Evolutionary conservation across 2,888 invertebrate genomes (phyloP), one percentile per base, ranked within the genome.

Genomic region (Eretmocerus hayati): DNA sequence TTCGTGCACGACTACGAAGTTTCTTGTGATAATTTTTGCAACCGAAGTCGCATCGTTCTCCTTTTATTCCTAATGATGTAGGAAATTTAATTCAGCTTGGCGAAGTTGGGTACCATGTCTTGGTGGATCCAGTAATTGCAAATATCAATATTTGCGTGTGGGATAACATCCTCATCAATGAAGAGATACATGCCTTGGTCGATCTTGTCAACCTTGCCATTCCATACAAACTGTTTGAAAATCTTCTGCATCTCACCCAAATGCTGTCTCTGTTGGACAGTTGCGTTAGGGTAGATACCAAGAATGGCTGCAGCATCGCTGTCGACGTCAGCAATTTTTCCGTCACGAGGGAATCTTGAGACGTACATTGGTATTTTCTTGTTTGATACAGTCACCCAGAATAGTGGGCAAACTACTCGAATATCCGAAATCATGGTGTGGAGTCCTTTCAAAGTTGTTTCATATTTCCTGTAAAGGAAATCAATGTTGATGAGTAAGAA

Each of bases 181-280:
- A 83, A 75, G 32, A 87, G 72, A 15, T 87, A 76, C 53, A 74
- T 69, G 3, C 67, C 69, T 16, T 69, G 63, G 8, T 56, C 43
- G 11, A 57, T 62, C 9, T 77, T 74, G 26, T 75, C 71, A 47
- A 87, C 74, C 55, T 77, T 79, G n/a, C 87, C 89, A 57, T 85
- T 81, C 77, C 84, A 81, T 2, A 89, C 87, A 61, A 81, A 91
- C 60, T 85, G 81, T 69, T 88, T 89, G 71, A 91, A 91, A 23
- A 89, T 71, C 55, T 84, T 82, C 63, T 89, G 88, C 77, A 90
- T 85, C 11, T 88, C 84, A 1, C 84, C 79, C 58, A 86, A 80
- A 64, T 82, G 90, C 16, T 85, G 77, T 35, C 84, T 78, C 64
- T 88, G 87, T 59, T 85, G 84, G 0, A 83, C 81, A 32, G 81